Evolutionary conservation across 2,113 vertebrate genomes (phyloP), one percentile per base, ranked within the genome.

Genomic region (Colinus virginianus): DNA sequence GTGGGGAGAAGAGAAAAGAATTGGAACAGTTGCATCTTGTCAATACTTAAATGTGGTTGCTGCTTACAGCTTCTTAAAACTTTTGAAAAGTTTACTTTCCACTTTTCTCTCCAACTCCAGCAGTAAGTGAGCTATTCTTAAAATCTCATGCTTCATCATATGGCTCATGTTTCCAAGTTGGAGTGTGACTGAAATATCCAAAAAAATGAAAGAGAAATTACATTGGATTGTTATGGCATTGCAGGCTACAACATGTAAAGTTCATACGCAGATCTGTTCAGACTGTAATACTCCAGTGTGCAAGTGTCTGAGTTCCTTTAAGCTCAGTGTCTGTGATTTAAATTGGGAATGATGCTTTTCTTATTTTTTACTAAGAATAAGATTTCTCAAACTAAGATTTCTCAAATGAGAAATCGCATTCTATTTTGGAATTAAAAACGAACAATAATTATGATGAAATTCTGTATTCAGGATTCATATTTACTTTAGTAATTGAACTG

Each of bases 1-100:
- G 19, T 30, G 34, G 6, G 45, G 22, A 82, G 48, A 79, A 81
- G 22, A 84, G 48, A 79, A 81, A 17, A 68, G 53, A 74, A 82
- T 19, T n/a, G 42, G 32, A 46, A 74, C 83, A 85, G 63, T 26
- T 70, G 55, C 22, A 69, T 88, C 87, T 88, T 86, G 43, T 80
- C 46, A 88, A 36, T 80, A 78, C 38, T 87, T 83, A 63, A 49
- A 34, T 42, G 8, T 56, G 32, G 87, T 48, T 83, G 46, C 28
- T 88, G 28, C 9, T 74, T 91, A 91, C n/a, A 87, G 42, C 30
- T 91, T 51, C n/a, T 72, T 69, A 75, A 88, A 88, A 11, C 7
- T 78, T 94, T 74, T 43, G n/a, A 75, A 48, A 93, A 90, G 34
- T 78, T 87, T 88, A 36, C 13, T 85, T 91, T 85, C 25, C 20